Evolutionary conservation across 2,888 invertebrate species (phyloP).

Genomic region (Sympetrum striolatum): DNA sequence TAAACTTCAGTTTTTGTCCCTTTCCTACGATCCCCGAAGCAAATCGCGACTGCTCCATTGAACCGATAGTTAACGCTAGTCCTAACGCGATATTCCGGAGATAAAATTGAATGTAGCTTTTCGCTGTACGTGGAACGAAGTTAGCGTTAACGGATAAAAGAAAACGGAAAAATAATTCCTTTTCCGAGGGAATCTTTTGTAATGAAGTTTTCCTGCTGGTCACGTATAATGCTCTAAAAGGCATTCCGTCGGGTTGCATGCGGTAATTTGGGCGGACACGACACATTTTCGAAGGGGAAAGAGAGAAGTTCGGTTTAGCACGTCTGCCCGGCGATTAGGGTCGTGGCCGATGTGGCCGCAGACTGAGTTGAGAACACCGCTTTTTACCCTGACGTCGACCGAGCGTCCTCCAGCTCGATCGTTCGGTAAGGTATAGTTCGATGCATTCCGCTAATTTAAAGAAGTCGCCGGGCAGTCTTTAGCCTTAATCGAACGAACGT

Average conservation of each 20-base stretch:
- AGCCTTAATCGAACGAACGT: too few species aligned
- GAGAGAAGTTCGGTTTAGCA: background rate
- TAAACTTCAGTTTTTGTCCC: background rate
- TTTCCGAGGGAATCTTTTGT: background rate
- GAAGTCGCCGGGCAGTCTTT: too few species aligned
- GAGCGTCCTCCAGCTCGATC: background rate
- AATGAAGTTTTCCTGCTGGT: background rate
- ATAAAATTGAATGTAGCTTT: background rate
- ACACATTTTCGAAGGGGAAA: background rate
- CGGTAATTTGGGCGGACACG: background rate
- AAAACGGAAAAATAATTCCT: background rate
- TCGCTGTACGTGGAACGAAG: background rate
- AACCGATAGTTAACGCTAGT: background rate
- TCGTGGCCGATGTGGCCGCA: background rate
- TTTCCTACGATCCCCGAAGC: background rate
- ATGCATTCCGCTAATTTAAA: too few species aligned
- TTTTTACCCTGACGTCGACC: background rate
- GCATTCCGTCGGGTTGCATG: background rate
- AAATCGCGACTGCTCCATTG: background rate
- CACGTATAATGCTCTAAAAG: background rate
- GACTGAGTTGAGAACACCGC: background rate
- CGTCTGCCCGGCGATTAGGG: background rate
- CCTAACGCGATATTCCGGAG: background rate
- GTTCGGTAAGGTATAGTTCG: background rate
- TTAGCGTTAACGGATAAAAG: background rate